Percentiles rank a stretch among this genome's conserved stretches.
phyloP scores from a whole-genome alignment of 2,888 invertebrate genomes.

The Conus canariensis region DNA sequence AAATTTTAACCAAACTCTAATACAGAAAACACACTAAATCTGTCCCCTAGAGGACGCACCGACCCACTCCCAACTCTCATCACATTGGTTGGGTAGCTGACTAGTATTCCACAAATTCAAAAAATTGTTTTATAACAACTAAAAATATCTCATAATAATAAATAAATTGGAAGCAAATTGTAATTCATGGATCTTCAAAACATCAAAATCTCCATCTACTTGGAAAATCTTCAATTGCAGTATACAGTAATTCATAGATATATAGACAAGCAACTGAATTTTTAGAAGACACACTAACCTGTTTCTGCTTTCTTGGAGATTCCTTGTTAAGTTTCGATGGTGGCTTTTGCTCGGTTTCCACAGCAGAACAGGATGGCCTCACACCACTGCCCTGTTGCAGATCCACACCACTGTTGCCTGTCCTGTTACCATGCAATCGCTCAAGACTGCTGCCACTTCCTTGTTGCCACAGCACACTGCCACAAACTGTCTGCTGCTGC shows the following conservation, averaged over 20 bases:
- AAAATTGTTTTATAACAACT: no score
- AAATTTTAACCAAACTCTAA: no score
- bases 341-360: background rate
- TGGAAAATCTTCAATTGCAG: background rate
- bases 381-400: background rate
- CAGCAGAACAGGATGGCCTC: background rate
- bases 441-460: constrained; percentile 18
- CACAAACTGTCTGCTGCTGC: background rate
- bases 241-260: background rate
- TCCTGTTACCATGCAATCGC: constrained; percentile 13
- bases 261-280: background rate
- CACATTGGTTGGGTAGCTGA: no score
- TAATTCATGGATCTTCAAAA: no score
- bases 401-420: background rate
- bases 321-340: background rate
- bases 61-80: no score
- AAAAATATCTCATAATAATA: no score
- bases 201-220: background rate
- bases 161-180: no score
- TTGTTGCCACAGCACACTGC: background rate
- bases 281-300: background rate
- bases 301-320: constrained; percentile 12
- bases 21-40: no score
- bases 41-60: no score
- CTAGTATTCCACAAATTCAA: no score